Base-by-base conservation (phyloP, 2,888 invertebrate genomes). In the Tachina lurida region DNA sequence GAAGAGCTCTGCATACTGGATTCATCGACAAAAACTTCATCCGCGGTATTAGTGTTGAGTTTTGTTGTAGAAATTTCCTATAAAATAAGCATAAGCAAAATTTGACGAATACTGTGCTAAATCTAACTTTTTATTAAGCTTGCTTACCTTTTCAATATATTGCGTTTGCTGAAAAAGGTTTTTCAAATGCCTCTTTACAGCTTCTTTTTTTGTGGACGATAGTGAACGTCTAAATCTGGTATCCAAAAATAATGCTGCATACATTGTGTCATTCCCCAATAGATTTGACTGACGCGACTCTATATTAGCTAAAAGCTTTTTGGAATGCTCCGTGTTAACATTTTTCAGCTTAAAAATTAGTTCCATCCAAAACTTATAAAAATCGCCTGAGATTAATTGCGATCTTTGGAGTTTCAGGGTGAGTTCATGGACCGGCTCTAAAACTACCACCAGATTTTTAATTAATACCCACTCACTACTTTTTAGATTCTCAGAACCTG, bases 181-280 rank as follows among this genome's bases (percentile, higher is more conserved):
- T 74, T 74, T 49, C n/a, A 74, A 49, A 74, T 74, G 74, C 15
- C n/a, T 49, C 17, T 45, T 74, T 56, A 62, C 60, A 17, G 49
- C 22, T 62, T 62, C 56, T 49, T 74, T 62, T 62, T 62, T 60
- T 31, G 47, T n/a, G 9, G 19, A 12, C 9, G 74, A 17, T 62
- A 74, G 62, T 19, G 17, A 62, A 17, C 62, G 62, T 12, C 74
- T 74, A 49, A 74, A 74, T 45, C 56, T 41, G 5, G 60, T 60
- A 60, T 70, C 70, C 54, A 56, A 39, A 54, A 49, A 56, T 31
- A 70, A 43, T 31, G 54, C 54, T 54, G 70, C 70, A 70, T 70
- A 70, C 56, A 71, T 58, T 52, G 71, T 71, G 45, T 71, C 71
- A 58, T 62, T 74, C 13, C 62, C 74, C 54, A 74, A 52, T 19